Evolutionary conservation across 2,113 vertebrate species (phyloP), one percentile per base, ranked within the genome.

Genomic region (Beaufortia kweichowensis): DNA sequence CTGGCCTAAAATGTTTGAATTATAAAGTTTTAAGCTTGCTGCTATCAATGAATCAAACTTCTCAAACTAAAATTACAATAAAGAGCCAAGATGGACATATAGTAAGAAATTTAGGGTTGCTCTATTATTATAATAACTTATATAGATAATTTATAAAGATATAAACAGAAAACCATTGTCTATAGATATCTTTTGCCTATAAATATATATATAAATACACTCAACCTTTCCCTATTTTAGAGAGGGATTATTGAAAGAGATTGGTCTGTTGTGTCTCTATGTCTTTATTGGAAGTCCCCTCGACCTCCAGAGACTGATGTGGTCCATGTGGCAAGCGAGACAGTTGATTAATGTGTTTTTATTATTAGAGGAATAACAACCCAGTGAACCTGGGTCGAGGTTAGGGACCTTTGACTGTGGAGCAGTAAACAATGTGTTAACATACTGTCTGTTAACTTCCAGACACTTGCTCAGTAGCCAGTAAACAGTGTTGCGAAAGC

Each of bases 401-500:
- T 53, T 29, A 67, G 43, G 65, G 31, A 15, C 15, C 14, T 46
- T 15, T 46, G 15, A 14, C 43, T 64, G 48, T 64, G 21, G 26
- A 39, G 6, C 43, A 15, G 15, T 14, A 23, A 73, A 46, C 11
- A 31, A 57, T 33, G 48, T 53, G 26, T 31, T 41, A 14, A 35
- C 26, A 33, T 19, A 71, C 68, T 71, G 6, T 55, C 19, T 10
- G 17, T 71, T 31, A 3, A 31, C 24, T 46, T 3, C 17, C 19
- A 23, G 67, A 62, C 57, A 55, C 60, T 62, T 67, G 71, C 66
- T 76, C 81, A 66, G 41, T 39, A 83, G 74, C 74, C 55, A 59
- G 79, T 85, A 85, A 85, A 85, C 84, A 85, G 77, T 41, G 43
- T 85, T 85, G 83, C 79, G 74, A 85, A 85, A 85, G 78, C 1